Evolutionary conservation across 1,140 invertebrate genomes (phyloP).

Genomic region (Formica selysi): DNA sequence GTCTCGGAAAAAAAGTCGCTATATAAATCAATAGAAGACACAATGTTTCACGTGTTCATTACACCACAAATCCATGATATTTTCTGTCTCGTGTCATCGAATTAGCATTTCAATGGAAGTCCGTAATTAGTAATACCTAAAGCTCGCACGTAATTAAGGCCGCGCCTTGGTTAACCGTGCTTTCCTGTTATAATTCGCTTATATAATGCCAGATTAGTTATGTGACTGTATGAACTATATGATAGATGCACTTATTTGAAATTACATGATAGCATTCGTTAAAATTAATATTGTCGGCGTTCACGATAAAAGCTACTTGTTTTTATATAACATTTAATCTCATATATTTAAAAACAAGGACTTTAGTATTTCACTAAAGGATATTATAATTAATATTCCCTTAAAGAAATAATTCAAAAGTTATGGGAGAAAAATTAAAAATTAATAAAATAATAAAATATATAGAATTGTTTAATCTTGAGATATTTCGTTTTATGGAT

Average conservation of each 20-base stretch:
- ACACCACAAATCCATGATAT: background rate
- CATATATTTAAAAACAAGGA: background rate
- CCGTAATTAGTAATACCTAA: background rate
- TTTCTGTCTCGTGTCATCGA: conserved; percentile 16
- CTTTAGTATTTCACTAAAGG: background rate
- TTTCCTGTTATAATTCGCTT: conserved; percentile 49
- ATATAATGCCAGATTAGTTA: conserved; percentile 29
- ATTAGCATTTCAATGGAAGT: conserved; percentile 9
- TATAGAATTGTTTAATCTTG: background rate
- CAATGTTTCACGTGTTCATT: background rate
- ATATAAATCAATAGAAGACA: background rate
- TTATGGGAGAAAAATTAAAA: background rate
- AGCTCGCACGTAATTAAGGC: conserved; percentile 33
- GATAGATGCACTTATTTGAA: conserved; percentile 29
- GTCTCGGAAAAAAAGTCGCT: background rate
- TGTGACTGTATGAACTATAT: conserved; percentile 5
- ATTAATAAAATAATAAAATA: conserved; percentile 11
- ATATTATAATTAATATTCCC: background rate
- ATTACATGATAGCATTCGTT: background rate
- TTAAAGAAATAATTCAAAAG: background rate
- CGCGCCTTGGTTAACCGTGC: conserved; percentile 9
- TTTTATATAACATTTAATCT: background rate
- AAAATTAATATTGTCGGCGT: conserved; percentile 29
- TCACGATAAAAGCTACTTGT: conserved; percentile 9
- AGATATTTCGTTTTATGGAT: background rate